These are phyloP conservation scores for Pterois miles DNA, from an alignment of 2,797 vertebrate genomes.

Conservation along the genomic window DNA sequence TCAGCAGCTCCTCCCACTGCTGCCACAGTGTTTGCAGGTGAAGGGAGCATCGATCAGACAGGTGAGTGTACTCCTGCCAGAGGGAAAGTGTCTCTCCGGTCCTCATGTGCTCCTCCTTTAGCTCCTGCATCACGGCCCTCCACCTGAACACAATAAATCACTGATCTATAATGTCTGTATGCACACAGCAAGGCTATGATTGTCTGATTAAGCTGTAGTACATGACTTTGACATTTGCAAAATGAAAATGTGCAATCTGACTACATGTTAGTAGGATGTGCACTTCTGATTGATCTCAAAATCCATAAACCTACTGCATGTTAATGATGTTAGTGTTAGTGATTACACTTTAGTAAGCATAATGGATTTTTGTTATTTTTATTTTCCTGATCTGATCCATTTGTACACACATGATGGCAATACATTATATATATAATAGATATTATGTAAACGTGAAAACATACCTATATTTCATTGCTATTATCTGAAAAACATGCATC, in stretches of 20 bases:
- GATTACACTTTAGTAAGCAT: no score
- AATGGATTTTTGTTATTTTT: no score
- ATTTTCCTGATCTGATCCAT: no score
- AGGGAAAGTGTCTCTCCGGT: slow-evolving; percentile 69
- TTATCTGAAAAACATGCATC: no score
- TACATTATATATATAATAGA: no score
- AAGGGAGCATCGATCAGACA: slow-evolving; percentile 55
- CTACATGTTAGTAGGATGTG: background rate
- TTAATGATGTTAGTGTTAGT: no score
- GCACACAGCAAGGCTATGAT: background rate
- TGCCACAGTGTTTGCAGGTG: slow-evolving; percentile 69
- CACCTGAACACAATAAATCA: slow-evolving; percentile 78
- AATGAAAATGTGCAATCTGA: background rate
- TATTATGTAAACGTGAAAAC: no score
- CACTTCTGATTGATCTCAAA: background rate
- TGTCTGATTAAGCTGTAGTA: background rate
- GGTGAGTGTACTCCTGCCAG: slow-evolving; percentile 81
- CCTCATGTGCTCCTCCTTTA: slow-evolving; percentile 75
- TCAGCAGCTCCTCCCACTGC: slow-evolving; percentile 76
- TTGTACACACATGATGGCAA: no score
- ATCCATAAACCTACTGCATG: no score
- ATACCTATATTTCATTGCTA: no score
- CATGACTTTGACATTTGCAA: background rate
- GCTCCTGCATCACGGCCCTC: slow-evolving; percentile 76
- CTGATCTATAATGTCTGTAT: background rate